Evolutionary conservation across 2,797 vertebrate genomes (phyloP).

Genomic region (Etheostoma perlongum): DNA sequence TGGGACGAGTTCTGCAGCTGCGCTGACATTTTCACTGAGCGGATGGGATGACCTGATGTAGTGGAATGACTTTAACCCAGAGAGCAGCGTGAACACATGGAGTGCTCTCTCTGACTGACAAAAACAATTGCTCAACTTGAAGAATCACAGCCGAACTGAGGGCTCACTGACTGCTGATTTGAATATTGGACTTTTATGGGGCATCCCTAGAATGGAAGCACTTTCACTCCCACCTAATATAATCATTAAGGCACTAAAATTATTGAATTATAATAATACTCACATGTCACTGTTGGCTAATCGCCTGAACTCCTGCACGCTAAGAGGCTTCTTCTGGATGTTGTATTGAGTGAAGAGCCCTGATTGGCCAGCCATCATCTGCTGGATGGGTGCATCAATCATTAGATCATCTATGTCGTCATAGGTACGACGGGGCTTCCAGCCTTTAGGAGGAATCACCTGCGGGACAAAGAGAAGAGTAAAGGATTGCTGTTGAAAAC

Average conservation of each 20-base stretch:
- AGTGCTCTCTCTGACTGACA: no score
- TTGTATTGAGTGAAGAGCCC: slow-evolving; percentile 98
- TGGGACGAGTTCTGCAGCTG: no score
- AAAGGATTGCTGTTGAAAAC: neutral
- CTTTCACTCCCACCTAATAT: neutral
- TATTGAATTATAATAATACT: slow-evolving; percentile 53
- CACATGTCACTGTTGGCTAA: slow-evolving; percentile 97
- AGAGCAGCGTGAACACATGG: no score
- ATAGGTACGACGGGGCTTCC: slow-evolving; percentile 95
- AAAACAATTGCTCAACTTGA: no score
- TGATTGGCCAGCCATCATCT: slow-evolving; percentile 95
- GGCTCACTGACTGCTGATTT: no score
- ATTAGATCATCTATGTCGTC: slow-evolving; percentile 94
- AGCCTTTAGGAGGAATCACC: slow-evolving; percentile 95
- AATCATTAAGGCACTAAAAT: neutral
- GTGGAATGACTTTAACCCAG: no score
- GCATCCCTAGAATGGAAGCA: neutral
- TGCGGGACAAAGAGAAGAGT: slow-evolving; percentile 56
- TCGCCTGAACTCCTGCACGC: slow-evolving; percentile 93
- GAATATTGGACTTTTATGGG: no score
- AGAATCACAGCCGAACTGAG: no score
- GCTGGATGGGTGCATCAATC: slow-evolving; percentile 96
- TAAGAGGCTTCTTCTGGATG: slow-evolving; percentile 96
- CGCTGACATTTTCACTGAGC: no score
- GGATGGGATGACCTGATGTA: no score